Conservation (phyloP, 2,888 invertebrate genomes). For the Teleogryllus oceanicus region DNA sequence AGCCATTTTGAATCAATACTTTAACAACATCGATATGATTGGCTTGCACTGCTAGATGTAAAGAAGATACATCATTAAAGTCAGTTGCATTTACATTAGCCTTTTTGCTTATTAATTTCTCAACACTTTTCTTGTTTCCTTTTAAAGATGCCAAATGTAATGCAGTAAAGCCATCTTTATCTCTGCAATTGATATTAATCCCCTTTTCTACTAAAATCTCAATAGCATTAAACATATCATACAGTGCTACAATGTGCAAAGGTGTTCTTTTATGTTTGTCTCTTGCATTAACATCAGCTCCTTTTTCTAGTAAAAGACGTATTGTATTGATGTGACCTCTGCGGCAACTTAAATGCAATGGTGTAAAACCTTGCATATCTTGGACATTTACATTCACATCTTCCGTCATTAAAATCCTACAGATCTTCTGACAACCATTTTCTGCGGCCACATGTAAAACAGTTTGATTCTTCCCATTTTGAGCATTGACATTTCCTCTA, state of each 20-base stretch:
- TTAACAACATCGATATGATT: slow-evolving; percentile 19
- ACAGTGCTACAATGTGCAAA: too few relatives aligned
- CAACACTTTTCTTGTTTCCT: slow-evolving; percentile 22
- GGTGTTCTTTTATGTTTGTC: too few relatives aligned
- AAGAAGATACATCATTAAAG: slow-evolving; percentile 19
- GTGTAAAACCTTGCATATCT: slow-evolving; percentile 18
- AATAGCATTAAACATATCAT: not conserved
- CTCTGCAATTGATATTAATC: not conserved
- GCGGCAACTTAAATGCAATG: not conserved
- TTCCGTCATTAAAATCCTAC: not conserved
- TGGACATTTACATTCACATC: slow-evolving; percentile 1
- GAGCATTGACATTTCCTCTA: not conserved
- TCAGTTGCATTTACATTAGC: slow-evolving; percentile 3
- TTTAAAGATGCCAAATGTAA: slow-evolving; percentile 28
- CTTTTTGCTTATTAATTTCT: slow-evolving; percentile 20
- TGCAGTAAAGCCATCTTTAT: slow-evolving; percentile 21
- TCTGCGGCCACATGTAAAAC: slow-evolving; percentile 22
- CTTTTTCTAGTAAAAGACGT: too few relatives aligned
- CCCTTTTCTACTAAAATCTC: slow-evolving; percentile 23
- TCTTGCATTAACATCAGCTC: too few relatives aligned
- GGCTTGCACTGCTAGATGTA: not conserved
- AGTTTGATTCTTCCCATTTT: not conserved
- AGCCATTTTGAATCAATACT: not conserved
- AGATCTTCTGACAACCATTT: not conserved
- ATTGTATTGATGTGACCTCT: too few relatives aligned